A percentile compares a stretch with the other conserved stretches of the same genome.
These are phyloP conservation scores for Drosophila ustulata DNA, from an alignment of 2,888 invertebrate species.

Conservation along the genomic window DNA sequence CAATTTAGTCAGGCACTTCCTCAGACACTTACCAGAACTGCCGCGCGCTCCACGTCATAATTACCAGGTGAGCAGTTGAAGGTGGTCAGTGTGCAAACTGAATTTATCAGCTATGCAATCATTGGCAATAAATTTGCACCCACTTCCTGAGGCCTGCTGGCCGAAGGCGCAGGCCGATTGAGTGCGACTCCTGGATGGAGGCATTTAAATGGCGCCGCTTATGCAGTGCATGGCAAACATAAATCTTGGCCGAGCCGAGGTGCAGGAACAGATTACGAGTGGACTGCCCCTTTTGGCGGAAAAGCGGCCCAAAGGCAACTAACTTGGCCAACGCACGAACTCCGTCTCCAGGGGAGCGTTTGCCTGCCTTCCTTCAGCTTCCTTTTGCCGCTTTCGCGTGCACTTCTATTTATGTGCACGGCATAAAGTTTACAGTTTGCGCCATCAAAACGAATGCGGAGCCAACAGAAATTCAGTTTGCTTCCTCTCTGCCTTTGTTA, in stretches of 20 bases:
- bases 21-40: slow-evolving; percentile 21
- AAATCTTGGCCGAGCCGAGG: slow-evolving; percentile 63
- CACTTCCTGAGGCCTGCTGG: slow-evolving; percentile 41
- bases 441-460: slow-evolving; percentile 69
- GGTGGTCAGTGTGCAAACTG: slow-evolving; percentile 48
- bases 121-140: slow-evolving; percentile 68
- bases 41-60: slow-evolving; percentile 58
- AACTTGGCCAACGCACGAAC: slow-evolving; percentile 42
- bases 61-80: slow-evolving; percentile 45
- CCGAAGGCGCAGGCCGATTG: slow-evolving; percentile 39
- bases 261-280: slow-evolving; percentile 63
- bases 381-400: slow-evolving; percentile 55
- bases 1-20: slow-evolving; percentile 69
- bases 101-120: slow-evolving; percentile 76
- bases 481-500: slow-evolving; percentile 23
- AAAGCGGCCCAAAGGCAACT: slow-evolving; percentile 27
- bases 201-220: slow-evolving; percentile 70
- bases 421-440: slow-evolving; percentile 68
- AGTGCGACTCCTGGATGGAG: slow-evolving; percentile 20
- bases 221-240: slow-evolving; percentile 72
- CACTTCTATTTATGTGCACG: slow-evolving; percentile 72
- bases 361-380: slow-evolving; percentile 40
- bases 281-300: slow-evolving; percentile 22
- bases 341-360: slow-evolving; percentile 31
- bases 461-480: slow-evolving; percentile 42